Percentiles rank a stretch among this genome's conserved stretches.
Evolutionary conservation across 2,113 vertebrate species (phyloP).

Genomic region (human (Homo sapiens)): DNA sequence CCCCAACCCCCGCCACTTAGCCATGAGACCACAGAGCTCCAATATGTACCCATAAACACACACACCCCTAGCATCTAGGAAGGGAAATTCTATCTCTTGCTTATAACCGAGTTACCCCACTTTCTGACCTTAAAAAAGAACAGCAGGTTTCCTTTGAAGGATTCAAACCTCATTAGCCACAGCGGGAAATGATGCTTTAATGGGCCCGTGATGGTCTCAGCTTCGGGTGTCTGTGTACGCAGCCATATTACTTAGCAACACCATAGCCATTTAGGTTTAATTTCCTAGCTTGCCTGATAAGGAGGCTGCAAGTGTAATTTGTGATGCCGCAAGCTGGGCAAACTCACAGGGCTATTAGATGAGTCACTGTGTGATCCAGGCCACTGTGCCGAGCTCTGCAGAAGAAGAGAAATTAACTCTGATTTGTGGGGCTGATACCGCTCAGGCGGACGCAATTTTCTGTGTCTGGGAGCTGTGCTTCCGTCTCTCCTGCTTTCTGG

Average conservation of each 20-base stretch:
- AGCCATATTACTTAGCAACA: conserved; percentile 70
- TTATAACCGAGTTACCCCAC: conserved; percentile 63
- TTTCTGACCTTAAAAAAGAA: conserved; percentile 73
- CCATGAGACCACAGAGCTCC: neutral
- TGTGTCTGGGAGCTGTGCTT: neutral
- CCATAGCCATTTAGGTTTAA: conserved; percentile 61
- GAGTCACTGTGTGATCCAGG: conserved; percentile 25
- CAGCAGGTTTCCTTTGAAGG: conserved; percentile 51
- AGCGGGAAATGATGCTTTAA: conserved; percentile 53
- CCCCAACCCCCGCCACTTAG: neutral
- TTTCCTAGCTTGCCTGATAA: conserved; percentile 75
- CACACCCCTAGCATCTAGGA: neutral
- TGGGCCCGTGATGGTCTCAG: neutral
- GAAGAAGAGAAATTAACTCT: conserved; percentile 65
- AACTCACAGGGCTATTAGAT: neutral
- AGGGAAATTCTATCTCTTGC: conserved; percentile 46
- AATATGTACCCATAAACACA: no score
- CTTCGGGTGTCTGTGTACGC: conserved; percentile 53
- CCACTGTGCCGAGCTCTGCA: neutral
- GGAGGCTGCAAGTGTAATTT: conserved; percentile 60
- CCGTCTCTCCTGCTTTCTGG: neutral
- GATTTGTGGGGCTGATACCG: conserved; percentile 56
- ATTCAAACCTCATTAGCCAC: conserved; percentile 43
- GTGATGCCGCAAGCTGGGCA: neutral
- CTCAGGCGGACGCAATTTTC: conserved; percentile 18